Evolutionary conservation across 2,797 vertebrate genomes (phyloP).

Genomic region (Balearica regulorum): DNA sequence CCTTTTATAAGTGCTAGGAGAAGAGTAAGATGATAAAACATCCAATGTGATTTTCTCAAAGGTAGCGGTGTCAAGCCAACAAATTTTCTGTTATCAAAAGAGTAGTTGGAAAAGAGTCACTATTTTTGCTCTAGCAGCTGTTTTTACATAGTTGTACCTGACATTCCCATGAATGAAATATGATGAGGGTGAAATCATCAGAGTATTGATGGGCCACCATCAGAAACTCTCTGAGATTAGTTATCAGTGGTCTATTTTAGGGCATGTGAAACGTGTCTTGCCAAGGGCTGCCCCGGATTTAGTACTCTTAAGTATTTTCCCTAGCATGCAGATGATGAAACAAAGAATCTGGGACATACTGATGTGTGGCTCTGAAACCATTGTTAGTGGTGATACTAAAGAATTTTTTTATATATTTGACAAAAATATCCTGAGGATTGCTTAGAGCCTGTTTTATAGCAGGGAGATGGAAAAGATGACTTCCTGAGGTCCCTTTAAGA

Average conservation of each 20-base stretch:
- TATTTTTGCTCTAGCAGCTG: background rate
- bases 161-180: background rate
- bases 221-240: background rate
- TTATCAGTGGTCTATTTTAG: background rate
- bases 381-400: background rate
- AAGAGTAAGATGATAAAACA: background rate
- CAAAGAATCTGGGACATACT: background rate
- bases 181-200: background rate
- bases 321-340: background rate
- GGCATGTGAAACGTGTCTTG: background rate
- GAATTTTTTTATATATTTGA: background rate
- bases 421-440: background rate
- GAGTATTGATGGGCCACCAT: background rate
- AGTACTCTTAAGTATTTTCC: background rate
- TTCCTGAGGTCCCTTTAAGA: background rate
- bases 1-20: background rate
- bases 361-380: background rate
- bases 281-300: background rate
- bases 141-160: background rate
- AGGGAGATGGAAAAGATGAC: background rate
- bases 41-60: background rate
- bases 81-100: background rate
- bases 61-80: background rate
- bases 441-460: background rate
- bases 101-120: background rate